Conservation (phyloP, 2,797 vertebrate genomes). For the Amblyopsis hoosieri region DNA sequence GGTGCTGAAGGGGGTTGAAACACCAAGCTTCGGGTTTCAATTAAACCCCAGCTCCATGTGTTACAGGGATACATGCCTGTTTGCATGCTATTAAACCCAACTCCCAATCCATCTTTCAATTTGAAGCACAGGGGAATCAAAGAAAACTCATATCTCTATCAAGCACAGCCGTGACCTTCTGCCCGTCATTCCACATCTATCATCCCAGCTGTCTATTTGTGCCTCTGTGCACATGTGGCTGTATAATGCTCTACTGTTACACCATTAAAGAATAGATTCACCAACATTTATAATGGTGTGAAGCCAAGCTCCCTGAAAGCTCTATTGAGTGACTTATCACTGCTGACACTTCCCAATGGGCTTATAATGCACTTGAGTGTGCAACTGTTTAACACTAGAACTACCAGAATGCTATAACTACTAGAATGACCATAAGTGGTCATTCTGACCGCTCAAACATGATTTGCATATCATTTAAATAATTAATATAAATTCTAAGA, state of each 20-base stretch:
- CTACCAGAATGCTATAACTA: too few relatives aligned
- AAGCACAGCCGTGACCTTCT: constrained; percentile 33
- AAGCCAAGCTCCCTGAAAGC: too few relatives aligned
- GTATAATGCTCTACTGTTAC: too few relatives aligned
- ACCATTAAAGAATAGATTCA: neutral
- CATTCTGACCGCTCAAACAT: too few relatives aligned
- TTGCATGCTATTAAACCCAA: constrained; percentile 37
- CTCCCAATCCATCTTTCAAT: constrained; percentile 58
- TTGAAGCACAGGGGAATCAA: constrained; percentile 54
- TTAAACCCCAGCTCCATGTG: constrained; percentile 61
- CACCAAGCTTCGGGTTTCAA: constrained; percentile 75
- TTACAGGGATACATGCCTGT: constrained; percentile 57
- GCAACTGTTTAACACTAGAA: too few relatives aligned
- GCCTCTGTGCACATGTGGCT: neutral
- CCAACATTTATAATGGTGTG: constrained; percentile 3
- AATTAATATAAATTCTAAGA: too few relatives aligned
- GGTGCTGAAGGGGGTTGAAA: constrained; percentile 64
- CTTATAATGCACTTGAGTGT: too few relatives aligned
- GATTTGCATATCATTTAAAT: too few relatives aligned
- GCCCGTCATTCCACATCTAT: constrained; percentile 32
- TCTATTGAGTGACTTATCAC: too few relatives aligned
- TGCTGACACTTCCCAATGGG: too few relatives aligned
- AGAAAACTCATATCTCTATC: constrained; percentile 45
- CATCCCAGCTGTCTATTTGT: constrained; percentile 22
- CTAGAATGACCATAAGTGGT: too few relatives aligned